Conservation (phyloP, 2,797 vertebrate genomes). For the Lophotriccus pileatus region DNA sequence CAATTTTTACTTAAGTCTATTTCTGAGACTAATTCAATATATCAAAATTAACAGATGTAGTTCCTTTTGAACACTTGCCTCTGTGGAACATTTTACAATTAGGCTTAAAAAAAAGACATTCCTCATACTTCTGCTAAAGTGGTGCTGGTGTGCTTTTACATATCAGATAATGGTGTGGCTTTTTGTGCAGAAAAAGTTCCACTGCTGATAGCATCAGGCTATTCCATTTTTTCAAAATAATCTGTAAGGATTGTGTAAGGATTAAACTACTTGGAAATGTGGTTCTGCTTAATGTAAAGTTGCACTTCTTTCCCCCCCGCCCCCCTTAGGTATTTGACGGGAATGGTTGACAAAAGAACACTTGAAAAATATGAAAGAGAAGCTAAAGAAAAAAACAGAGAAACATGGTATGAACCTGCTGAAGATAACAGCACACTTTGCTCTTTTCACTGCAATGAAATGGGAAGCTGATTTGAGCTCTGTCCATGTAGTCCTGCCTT, state of each 20-base stretch:
- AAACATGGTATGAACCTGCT: conserved; percentile 86
- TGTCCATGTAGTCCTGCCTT: background rate
- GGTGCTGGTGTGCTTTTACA: background rate
- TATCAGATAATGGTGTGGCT: background rate
- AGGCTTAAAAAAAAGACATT: background rate
- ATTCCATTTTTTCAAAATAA: background rate
- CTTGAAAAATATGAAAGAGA: conserved; percentile 98
- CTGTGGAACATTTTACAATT: background rate
- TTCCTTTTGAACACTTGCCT: background rate
- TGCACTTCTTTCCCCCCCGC: background rate
- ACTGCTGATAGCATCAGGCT: background rate
- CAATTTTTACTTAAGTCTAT: background rate
- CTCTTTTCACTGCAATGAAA: background rate
- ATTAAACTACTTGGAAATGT: background rate
- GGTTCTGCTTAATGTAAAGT: background rate
- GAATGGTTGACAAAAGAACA: conserved; percentile 98
- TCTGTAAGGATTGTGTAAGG: background rate
- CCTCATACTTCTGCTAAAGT: background rate
- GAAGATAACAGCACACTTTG: background rate
- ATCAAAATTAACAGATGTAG: background rate
- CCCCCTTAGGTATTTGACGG: conserved; percentile 89
- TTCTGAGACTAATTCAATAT: too few relatives aligned
- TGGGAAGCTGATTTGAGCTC: background rate
- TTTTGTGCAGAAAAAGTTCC: background rate
- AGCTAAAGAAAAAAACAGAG: conserved; percentile 99